Conservation (phyloP, 2,888 invertebrate species). For the Ormyrus pomaceus region DNA sequence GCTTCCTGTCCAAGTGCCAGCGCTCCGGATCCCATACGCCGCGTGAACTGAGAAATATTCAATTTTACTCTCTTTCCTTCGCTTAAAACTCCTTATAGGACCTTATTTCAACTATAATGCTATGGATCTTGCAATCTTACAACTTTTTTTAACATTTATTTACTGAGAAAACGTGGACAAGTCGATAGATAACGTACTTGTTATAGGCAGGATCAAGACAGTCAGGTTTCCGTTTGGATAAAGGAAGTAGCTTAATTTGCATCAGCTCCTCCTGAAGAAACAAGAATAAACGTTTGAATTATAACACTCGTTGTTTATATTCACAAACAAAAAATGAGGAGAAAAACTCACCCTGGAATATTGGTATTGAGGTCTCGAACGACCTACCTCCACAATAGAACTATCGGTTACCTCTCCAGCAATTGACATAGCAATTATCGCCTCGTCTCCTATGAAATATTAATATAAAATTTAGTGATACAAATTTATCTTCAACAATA, state of each 20-base stretch:
- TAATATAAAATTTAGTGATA: not conserved
- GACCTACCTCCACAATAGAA: constrained; percentile 73
- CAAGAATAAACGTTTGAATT: constrained; percentile 18
- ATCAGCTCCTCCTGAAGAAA: constrained; percentile 84
- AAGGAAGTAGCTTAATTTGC: constrained; percentile 83
- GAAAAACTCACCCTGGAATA: constrained; percentile 70
- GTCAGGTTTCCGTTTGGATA: constrained; percentile 84
- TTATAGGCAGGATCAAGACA: constrained; percentile 80
- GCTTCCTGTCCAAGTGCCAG: constrained; percentile 79
- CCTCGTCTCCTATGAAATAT: constrained; percentile 76
- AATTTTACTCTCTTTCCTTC: not conserved
- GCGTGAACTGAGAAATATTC: constrained; percentile 68
- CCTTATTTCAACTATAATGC: no score
- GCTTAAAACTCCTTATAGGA: no score
- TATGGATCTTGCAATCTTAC: not conserved
- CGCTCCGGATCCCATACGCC: constrained; percentile 78
- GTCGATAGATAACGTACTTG: constrained; percentile 75
- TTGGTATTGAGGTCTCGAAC: constrained; percentile 73
- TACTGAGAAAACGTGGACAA: not conserved
- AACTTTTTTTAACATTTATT: not conserved
- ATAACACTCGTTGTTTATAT: not conserved
- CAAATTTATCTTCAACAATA: not conserved
- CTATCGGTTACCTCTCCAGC: constrained; percentile 74
- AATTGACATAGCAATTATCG: constrained; percentile 76
- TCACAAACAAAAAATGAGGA: constrained; percentile 24